Base-by-base conservation (phyloP, 2,113 vertebrate genomes). In the Hyperopisus bebe region DNA sequence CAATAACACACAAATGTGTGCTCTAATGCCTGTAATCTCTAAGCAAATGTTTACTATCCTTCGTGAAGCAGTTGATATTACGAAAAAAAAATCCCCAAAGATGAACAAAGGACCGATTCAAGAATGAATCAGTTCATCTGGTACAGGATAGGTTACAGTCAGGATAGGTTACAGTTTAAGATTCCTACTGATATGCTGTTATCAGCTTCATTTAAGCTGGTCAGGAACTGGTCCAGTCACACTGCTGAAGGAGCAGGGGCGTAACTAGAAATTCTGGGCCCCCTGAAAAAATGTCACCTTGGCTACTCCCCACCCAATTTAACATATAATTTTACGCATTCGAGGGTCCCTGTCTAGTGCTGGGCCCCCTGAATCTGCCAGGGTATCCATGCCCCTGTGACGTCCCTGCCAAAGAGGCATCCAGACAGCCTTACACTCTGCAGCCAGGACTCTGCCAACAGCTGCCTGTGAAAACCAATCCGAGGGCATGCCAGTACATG, bases 381-480 rank as follows among this genome's bases (percentile, higher is more conserved):
- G 27, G 62, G 62, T 70, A 70, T 31, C 62, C 62, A 13, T 70
- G 62, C n/a, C n/a, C 62, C 62, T 70, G 10, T 13, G 62, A 13
- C 10, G 0, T 2, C 9, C 10, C 83, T n/a, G 70, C 70, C 70
- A 74, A 55, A 58, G 55, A 92, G 90, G 90, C 85, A 92, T 91
- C 87, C 92, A 93, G 92, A 92, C 92, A 91, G 90, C 87, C 39
- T 88, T 84, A 83, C 88, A 89, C 84, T 58, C 85, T 90, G 39
- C 46, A 50, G 83, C 88, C 77, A 2, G 55, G 39, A 80, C 89
- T 90, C 90, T 90, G 91, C 66, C 70, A 93, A 93, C 44, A 91
- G 47, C 17, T 92, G 91, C 90, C 88, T 0, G 0, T 87, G 91
- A 93, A 90, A 91, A 88, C 51, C 92, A 93, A 92, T 53, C 74